Evolutionary conservation across 2,113 vertebrate species (phyloP), one percentile per base, ranked within the genome.

Genomic region (Phoxinus phoxinus): DNA sequence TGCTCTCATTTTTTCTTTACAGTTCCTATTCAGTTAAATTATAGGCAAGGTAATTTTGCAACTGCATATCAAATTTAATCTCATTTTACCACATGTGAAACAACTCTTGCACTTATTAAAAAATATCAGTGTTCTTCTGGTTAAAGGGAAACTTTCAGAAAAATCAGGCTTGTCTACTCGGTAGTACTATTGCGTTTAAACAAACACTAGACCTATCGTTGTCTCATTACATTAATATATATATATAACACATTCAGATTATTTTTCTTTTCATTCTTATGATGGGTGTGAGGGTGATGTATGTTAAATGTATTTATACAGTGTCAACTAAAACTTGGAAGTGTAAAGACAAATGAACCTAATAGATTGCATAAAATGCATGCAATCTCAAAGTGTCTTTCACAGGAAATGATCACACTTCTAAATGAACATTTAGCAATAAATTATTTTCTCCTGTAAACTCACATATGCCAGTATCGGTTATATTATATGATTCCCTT

Each of bases 261-360:
- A 23, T 32, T 78, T 51, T 53, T 27, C 32, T 37, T 46, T 63
- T n/a, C 6, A 27, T 15, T 44, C 53, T 12, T 13, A 46, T 75
- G 19, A 79, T 41, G 51, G 44, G 58, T 32, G 44, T 32, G 15
- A 15, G 19, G 21, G 23, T 61, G n/a, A 32, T 61, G 12, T 35
- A 61, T 73, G 65, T 75, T 61, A 25, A 9, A 25, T 19, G 53
- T 46, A 75, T 67, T 32, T 65, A 41, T 74, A 72, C 53, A 80
- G 59, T 80, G 58, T 71, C 63, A 53, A 85, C 84, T 85, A 69
- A 85, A 79, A 63, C 61, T 85, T 79, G 37, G 65, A 85, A 41
- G 44, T 59, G 19, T 56, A 53, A 71, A 56, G 13, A 69, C 37
- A 67, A 35, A 21, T 71, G 32, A 56, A 65, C 58, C 44, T n/a